Conservation (phyloP, 2,113 vertebrate species). For the Athene cunicularia region DNA sequence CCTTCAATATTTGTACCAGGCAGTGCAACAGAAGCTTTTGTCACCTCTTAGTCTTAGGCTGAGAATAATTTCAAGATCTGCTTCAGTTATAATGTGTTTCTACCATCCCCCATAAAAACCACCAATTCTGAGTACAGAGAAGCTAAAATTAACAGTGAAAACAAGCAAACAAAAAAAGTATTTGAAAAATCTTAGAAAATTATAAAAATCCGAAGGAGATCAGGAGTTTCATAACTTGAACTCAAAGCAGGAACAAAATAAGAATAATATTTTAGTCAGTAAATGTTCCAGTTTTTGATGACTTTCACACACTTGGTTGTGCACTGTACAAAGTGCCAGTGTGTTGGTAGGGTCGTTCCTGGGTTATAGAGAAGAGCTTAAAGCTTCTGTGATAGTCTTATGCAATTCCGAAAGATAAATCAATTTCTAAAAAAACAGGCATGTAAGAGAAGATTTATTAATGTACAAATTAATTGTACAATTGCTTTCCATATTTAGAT, state of each 20-base stretch:
- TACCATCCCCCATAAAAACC: neutral
- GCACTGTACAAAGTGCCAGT: neutral
- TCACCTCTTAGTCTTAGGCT: neutral
- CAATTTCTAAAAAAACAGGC: neutral
- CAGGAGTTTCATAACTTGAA: neutral
- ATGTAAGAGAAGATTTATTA: neutral
- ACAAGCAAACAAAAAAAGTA: neutral
- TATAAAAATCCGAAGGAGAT: neutral
- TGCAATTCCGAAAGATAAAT: neutral
- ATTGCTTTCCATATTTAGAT: slow-evolving; percentile 72
- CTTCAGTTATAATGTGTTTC: neutral
- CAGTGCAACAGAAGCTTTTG: neutral
- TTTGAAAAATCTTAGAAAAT: neutral
- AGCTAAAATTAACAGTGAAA: neutral
- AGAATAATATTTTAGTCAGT: neutral
- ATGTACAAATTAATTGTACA: neutral
- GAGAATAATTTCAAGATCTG: neutral
- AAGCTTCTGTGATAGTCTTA: neutral
- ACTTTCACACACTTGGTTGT: neutral
- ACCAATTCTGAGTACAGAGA: neutral
- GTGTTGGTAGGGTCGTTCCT: neutral
- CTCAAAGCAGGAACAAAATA: neutral
- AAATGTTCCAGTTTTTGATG: neutral
- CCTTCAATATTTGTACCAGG: neutral
- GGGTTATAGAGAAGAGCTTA: neutral